Evolutionary conservation across 2,888 invertebrate species (phyloP), one percentile per base, ranked within the genome.

Genomic region (Pachliopta kotzebuea): DNA sequence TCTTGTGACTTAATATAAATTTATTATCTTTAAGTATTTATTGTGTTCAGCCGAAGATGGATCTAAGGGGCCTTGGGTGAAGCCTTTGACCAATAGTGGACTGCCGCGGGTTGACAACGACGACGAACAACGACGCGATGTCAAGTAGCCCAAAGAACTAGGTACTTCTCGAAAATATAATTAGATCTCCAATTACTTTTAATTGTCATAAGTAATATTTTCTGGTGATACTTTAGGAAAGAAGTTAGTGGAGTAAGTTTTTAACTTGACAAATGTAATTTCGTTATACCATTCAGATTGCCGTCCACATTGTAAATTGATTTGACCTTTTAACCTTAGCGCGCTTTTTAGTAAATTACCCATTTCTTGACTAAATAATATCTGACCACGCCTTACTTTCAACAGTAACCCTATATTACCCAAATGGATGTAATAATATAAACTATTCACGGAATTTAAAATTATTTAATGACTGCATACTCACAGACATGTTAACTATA

Each of bases 341-440:
- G 69, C 69, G 83, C 82, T 83, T 85, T 84, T 84, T 79, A 71
- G 76, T 78, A 80, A 81, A 85, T 85, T 86, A 76, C 75, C 72
- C 69, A 76, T 79, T 82, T 76, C 72, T 72, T 71, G 74, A 68
- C 61, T 65, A 72, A 76, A 75, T 74, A 72, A 70, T 66, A 71
- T 69, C 71, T 72, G 73, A 72, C 76, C 72, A 70, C 74, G 72
- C 77, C 78, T 69, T 69, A 50, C 68, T 68, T 71, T 70, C 63
- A 57, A 56, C 72, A 62, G 42, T 24, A 24, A 37, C 56, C 56
- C 56, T 14, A 6, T 11, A 55, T 21, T 37, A 57, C 20, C 18
- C 6, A 58, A 66, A 62, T 66, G 52, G n/a, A 52, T 60, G 20
- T 60, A 56, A 64, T 56, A 64, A 60, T 42, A 56, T 55, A 63